These are phyloP conservation scores for Lasius fuliginosus DNA, from an alignment of 2,888 invertebrate species.

Conservation along the genomic window DNA sequence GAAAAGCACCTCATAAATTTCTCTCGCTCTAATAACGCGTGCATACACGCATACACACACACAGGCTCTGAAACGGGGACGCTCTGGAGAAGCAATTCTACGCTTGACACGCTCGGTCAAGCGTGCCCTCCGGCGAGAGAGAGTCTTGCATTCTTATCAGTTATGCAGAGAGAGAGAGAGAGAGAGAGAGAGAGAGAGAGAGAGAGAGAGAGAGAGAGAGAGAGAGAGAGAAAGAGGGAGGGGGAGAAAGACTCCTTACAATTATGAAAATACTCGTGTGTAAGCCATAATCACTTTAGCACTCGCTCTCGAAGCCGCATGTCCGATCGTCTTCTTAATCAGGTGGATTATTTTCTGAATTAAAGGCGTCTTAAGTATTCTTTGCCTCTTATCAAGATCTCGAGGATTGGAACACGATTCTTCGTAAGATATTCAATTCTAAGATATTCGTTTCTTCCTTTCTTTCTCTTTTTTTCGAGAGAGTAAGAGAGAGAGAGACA, in stretches of 20 bases:
- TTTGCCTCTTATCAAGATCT: conserved; percentile 4
- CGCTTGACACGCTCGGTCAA: conserved; percentile 78
- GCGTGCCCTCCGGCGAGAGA: conserved; percentile 79
- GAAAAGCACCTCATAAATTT: not conserved
- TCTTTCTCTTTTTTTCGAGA: not conserved
- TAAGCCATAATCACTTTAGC: conserved; percentile 73
- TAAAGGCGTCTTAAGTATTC: conserved; percentile 22
- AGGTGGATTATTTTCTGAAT: not conserved
- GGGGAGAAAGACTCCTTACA: conserved; percentile 71
- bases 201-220: not conserved
- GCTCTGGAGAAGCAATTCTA: conserved; percentile 39
- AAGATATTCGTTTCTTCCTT: not conserved
- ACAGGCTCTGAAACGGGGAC: not conserved
- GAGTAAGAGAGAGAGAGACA: not conserved
- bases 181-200: too few relatives aligned
- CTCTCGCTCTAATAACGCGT: conserved; percentile 2
- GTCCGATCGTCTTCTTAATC: conserved; percentile 78
- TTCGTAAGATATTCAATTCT: too few relatives aligned
- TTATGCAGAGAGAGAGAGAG: conserved; percentile 54
- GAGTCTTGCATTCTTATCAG: conserved; percentile 59
- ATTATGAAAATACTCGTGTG: conserved; percentile 71
- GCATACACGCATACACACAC: not conserved
- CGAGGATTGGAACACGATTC: not conserved
- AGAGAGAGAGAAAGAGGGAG: not conserved
- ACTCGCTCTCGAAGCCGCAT: conserved; percentile 80